Base-by-base conservation (phyloP, 2,888 invertebrate species). In the Dione juno region DNA sequence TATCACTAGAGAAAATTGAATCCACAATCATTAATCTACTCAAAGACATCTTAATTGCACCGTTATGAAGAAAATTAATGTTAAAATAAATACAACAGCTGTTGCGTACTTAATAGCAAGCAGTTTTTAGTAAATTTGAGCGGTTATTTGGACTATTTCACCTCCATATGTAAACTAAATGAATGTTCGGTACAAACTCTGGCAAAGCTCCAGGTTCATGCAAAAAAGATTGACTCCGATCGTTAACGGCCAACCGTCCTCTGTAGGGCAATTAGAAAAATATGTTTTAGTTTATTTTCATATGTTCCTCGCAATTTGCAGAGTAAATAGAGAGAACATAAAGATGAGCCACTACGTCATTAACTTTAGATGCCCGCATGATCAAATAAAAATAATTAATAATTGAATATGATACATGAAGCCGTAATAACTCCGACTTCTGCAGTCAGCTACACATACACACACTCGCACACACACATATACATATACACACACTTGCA, bases 221-320 rank as follows among this genome's bases (percentile, higher is more conserved):
- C 16, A n/a, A 61, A 61, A 61, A 61, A 61, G 35, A 61, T 35
- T 61, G 45, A 61, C 61, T 43, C 45, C 28, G 61, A n/a, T 45
- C 61, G 45, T 61, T 61, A 61, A 45, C 45, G 28, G 28, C 45
- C 45, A 61, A 61, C 45, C 45, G 45, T 28, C 61, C 28, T 28
- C 28, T 61, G 16, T 16, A 45, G 45, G 11, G 45, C 61, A 41
- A 59, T 59, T 59, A 61, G 43, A 28, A n/a, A 45, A 45, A 45
- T 28, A 45, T 11, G 10, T 57, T 57, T 40, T 0, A 40, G 11
- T 16, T 37, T 16, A 13, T 37, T 6, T 40, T 54, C 16, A 14
- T 1, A 53, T 35, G 35, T 53, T n/a, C 14, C 28, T 10, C 13
- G 3, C 11, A 14, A 7, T 14, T 13, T 52, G 11, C 43, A 13